Base-by-base conservation (phyloP, 2,888 invertebrate genomes). In the Ephialtes manifestator region DNA sequence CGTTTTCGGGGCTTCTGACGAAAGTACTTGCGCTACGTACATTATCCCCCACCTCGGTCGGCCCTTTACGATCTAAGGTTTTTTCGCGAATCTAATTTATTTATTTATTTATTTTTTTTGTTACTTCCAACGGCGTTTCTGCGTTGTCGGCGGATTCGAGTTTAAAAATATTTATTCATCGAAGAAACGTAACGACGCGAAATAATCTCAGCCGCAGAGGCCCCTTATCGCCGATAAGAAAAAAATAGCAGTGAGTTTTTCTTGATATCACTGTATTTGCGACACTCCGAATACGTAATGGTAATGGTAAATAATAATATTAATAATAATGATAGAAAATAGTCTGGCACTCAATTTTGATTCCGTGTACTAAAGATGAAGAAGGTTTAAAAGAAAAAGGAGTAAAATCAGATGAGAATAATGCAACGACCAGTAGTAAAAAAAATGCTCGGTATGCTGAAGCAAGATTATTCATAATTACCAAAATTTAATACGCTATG, bases 371-470 rank as follows among this genome's bases (percentile, higher is more conserved):
- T 85, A 31, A 65, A 72, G 28, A 51, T 28, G 15, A 18, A 55
- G 58, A 48, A 51, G 48, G n/a, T 63, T 65, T 81, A 74, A 74
- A 15, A 68, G 60, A 67, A 31, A 58, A 48, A 51, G 71, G 63
- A 20, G 60, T 58, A 68, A 68, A 85, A 65, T 58, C 72, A 81
- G 71, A 72, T 82, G 58, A 79, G 84, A 84, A 63, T 72, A 70
- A 87, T 86, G 89, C 89, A 89, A 88, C 87, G 88, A 89, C 87
- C 88, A 89, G 81, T 85, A 81, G 81, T 43, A 78, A 65, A n/a
- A n/a, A n/a, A n/a, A n/a, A n/a, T n/a, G 65, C 70, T 85, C 74
- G 83, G 76, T 84, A 79, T 53, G 76, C 81, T 83, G 31, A 83
- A 46, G 74, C 68, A 63, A 78, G 76, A 67, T 81, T 24, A 72